Evolutionary conservation across 2,113 vertebrate species (phyloP).

Genomic region (Psephotus haematonotus): DNA sequence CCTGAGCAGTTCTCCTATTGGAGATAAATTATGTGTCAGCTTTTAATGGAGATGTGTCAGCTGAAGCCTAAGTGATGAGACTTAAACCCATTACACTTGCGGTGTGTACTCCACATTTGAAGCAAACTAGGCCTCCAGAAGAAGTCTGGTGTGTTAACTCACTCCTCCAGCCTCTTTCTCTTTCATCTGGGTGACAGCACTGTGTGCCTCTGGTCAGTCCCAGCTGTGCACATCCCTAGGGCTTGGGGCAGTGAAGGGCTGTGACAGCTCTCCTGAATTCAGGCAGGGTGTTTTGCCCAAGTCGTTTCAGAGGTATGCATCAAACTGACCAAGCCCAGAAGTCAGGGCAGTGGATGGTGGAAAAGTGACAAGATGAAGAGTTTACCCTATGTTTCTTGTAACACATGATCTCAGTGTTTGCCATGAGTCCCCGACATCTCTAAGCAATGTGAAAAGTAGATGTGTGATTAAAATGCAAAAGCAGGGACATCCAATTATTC

Average conservation of each 20-base stretch:
- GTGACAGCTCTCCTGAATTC: background rate
- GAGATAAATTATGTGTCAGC: background rate
- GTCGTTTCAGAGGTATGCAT: background rate
- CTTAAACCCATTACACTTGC: background rate
- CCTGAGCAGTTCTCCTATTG: background rate
- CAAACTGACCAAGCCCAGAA: background rate
- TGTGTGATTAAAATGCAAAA: background rate
- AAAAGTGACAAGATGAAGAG: background rate
- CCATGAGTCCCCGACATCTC: background rate
- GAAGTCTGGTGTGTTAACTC: background rate
- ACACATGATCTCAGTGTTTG: background rate
- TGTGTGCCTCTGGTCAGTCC: fast-evolving
- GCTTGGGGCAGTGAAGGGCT: fast-evolving
- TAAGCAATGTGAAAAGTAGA: background rate
- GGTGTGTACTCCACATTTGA: background rate
- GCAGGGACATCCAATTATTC: background rate
- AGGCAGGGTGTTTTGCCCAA: background rate
- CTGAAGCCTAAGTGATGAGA: background rate
- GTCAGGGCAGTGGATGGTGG: background rate
- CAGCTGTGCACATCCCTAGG: background rate
- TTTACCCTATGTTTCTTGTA: background rate
- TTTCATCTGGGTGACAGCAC: background rate
- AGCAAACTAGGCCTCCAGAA: background rate
- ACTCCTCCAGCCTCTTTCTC: background rate
- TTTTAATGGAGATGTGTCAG: background rate